Conservation (phyloP, 2,797 vertebrate species). For the Smutsia gigantea region DNA sequence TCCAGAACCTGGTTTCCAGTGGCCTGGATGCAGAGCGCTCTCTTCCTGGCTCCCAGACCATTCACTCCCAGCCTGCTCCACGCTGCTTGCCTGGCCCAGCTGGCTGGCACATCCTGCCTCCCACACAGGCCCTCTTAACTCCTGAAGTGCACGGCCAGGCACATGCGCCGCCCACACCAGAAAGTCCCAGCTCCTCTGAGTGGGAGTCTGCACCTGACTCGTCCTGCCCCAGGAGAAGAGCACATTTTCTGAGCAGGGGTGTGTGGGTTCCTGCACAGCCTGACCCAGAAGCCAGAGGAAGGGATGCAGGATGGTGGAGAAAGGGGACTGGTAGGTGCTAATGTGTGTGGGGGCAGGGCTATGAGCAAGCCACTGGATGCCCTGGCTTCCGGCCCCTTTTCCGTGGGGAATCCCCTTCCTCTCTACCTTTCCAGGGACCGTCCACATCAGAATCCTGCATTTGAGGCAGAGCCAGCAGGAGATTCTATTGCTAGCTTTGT, state of each 20-base stretch:
- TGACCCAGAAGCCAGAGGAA: neutral
- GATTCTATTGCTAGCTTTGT: neutral
- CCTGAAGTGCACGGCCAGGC: neutral
- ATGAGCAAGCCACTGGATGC: accelerated
- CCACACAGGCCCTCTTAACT: neutral
- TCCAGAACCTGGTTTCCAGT: neutral
- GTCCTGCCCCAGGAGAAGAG: neutral
- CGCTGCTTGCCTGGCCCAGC: neutral
- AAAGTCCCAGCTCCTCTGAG: neutral
- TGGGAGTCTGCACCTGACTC: neutral
- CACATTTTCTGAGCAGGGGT: neutral
- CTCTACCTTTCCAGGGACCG: neutral
- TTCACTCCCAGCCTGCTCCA: neutral
- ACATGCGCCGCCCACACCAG: accelerated
- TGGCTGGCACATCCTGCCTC: neutral
- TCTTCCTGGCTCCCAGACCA: neutral
- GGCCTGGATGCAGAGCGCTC: accelerated
- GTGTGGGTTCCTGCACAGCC: neutral
- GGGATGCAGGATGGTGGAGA: neutral
- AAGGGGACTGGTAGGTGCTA: neutral
- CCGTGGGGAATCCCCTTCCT: neutral
- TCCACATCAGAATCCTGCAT: neutral
- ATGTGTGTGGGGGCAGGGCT: neutral
- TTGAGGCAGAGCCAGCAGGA: too few species aligned
- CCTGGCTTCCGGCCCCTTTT: neutral